Base-by-base conservation (phyloP, 2,797 vertebrate species). In the Sorex maritimensis region DNA sequence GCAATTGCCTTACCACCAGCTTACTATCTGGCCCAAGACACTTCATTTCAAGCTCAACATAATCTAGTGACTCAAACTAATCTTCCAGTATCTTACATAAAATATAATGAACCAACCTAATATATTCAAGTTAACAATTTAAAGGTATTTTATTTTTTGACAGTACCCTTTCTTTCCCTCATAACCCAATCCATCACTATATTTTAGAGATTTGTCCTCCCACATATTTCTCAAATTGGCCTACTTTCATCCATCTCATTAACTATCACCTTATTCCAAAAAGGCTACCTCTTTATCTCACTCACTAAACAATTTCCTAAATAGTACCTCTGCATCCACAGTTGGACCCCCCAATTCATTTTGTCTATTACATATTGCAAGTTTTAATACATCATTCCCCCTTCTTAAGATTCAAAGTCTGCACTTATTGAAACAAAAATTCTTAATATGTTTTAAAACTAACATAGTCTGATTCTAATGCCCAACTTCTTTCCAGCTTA, bases 391-490 rank as follows among this genome's bases (percentile, higher is more conserved):
- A 21, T 34, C 46, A 93, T 87, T 86, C 30, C 68, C 69, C 71
- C 34, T 73, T 38, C n/a, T 88, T 74, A 84, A n/a, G 77, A 30
- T 30, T 83, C 46, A 13, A 75, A 74, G 73, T 17, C 72, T 79
- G 73, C 82, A 93, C 23, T 55, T 41, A 26, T 82, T 83, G 49
- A 75, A 95, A 88, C 41, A 88, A 95, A 93, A 90, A 79, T 68
- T 38, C 41, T 79, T 85, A 82, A 69, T 4, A 83, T 65, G 23
- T 83, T 79, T 23, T 71, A 85, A 61, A 28, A 81, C 65, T 23
- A 71, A 6, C 26, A 44, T 11, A 17, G n/a, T 77, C 75, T 81
- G n/a, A 73, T 34, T 14, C 38, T 79, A 68, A 68, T 69, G 21
- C 3, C 23, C 69, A 55, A 67, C 73, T 24, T 77, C 49, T 52